Percentiles rank a stretch among this genome's conserved stretches.
phyloP scores from a whole-genome alignment of 1,140 invertebrate species.

The Pseudomyrmex sp. region DNA sequence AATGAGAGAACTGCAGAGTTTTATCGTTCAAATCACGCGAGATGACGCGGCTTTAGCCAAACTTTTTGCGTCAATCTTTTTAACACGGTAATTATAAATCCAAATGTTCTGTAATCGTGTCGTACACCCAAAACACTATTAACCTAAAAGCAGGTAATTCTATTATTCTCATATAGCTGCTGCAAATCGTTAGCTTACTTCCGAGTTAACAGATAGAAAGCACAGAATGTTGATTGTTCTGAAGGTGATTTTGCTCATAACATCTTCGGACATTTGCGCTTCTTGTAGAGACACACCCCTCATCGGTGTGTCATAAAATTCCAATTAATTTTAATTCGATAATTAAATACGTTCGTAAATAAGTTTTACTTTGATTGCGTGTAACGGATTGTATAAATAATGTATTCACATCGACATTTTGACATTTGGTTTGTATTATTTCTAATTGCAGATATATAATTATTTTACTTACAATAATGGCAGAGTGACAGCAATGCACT shows the following conservation, averaged over 20 bases:
- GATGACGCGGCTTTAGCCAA: neutral
- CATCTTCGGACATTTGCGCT: neutral
- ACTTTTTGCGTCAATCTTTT: neutral
- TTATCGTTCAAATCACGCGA: neutral
- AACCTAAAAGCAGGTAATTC: conserved; percentile 32
- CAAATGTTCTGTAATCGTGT: neutral
- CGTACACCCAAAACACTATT: neutral
- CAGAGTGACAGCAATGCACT: no score
- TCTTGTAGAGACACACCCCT: neutral
- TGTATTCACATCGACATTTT: no score
- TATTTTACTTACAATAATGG: no score
- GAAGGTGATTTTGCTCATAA: conserved; percentile 23
- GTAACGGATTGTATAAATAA: no score
- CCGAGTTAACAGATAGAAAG: conserved; percentile 9
- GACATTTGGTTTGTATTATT: no score
- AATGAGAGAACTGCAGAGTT: neutral
- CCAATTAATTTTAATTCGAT: no score
- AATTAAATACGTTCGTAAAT: no score
- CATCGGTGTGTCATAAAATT: neutral
- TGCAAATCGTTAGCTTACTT: conserved; percentile 46
- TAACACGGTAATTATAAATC: neutral
- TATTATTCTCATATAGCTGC: conserved; percentile 3
- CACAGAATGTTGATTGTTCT: neutral
- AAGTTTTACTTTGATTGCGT: no score
- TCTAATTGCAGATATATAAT: no score